Evolutionary conservation across 2,113 vertebrate species (phyloP), one percentile per base, ranked within the genome.

Genomic region (Callaeas wilsoni): DNA sequence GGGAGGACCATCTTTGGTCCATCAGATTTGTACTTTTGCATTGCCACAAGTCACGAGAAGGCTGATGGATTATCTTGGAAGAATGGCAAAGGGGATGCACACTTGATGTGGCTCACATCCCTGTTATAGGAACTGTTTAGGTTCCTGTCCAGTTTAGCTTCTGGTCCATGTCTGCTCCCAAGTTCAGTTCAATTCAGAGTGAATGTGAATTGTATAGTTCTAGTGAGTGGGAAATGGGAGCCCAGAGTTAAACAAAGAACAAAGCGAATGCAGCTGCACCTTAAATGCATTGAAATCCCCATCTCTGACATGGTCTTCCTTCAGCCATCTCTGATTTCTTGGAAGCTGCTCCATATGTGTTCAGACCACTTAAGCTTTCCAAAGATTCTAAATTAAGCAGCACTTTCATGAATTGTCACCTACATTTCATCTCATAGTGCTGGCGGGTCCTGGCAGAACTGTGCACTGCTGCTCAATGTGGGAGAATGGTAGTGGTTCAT

Each of bases 31-130:
- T 44, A 16, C 9, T 52, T 76, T 68, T 55, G 17, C 22, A 7
- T 71, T 80, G 57, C 50, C 21, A 7, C 9, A 47, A 42, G 16
- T 14, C 22, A 6, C 5, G 16, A 56, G 52, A 41, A 55, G 15
- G 17, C 13, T 73, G 23, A 6, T 16, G 44, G 22, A 26, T 93
- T 75, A 29, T 41, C 44, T 62, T 3, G 3, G 32, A 68, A 78
- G 23, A 35, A 46, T 21, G n/a, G 17, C 1, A 10, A 20, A 12
- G 7, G 10, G 29, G 46, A 30, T 5, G 29, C 2, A 7, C 3
- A 2, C 18, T 13, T n/a, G 25, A 18, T 57, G 3, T 18, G 2
- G 27, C 23, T 78, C 25, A 3, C 8, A 4, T 15, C 4, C 5
- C 8, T 41, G 8, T 44, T 75, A 5, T 5, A 26, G 19, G 22